Base-by-base conservation (phyloP, 2,113 vertebrate genomes). In the Coracopsis vasa region DNA sequence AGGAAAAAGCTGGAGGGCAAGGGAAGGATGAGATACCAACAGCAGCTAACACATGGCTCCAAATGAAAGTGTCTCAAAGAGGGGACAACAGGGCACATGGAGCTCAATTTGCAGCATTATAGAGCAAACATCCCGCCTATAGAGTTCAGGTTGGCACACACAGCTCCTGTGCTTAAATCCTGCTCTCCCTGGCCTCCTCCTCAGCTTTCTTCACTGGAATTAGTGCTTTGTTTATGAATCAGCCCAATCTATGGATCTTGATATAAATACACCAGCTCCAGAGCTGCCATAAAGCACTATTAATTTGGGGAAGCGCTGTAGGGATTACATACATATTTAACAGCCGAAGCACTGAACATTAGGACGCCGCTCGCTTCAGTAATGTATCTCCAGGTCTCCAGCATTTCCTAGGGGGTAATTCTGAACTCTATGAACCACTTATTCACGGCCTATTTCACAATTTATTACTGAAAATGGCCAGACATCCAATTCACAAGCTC, bases 401-500 rank as follows among this genome's bases (percentile, higher is more conserved):
- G 95, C 98, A 91, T 98, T 98, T 98, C 98, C 98, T 95, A 95
- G 97, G 98, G 98, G 97, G 97, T 97, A 98, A 98, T 98, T 98
- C 97, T 98, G 97, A 98, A 98, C 98, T 98, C 97, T 91, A 97
- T 96, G 96, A 97, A 98, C 97, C 98, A 98, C 98, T 98, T 98
- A 98, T 98, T 98, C 98, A 98, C 93, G 95, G 98, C 97, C 97
- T 98, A 97, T 98, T 98, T 98, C 98, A 98, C 97, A 98, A 98
- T 98, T 98, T 99, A 98, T 98, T 98, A 98, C 98, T 98, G 97
- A 97, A 97, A 98, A 98, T 97, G 97, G 98, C 97, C 97, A 98
- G 98, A 98, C 98, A 97, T 98, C 98, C 98, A 97, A 98, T 99
- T 99, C 97, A 98, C 97, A 98, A 98, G 98, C 98, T 98, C 97